Conservation (phyloP, 1,140 invertebrate species). For the Panonychus citri region DNA sequence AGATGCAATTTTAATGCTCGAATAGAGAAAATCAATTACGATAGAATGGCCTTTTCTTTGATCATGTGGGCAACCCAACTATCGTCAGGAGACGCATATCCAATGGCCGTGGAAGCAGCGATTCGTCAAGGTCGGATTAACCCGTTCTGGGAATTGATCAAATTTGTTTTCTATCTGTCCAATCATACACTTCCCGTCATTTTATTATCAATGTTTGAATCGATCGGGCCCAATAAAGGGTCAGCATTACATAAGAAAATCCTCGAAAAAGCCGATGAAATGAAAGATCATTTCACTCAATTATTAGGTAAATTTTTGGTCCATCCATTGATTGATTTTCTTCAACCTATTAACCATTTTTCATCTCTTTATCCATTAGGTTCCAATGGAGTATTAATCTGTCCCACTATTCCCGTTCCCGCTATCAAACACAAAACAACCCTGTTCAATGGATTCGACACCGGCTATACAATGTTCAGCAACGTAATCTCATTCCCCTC, state of each 20-base stretch:
- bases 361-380: conserved; percentile 21
- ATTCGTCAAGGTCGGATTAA: conserved; percentile 5
- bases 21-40: conserved; percentile 4
- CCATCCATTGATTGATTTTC: background rate
- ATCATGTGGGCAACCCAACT: conserved; percentile 11
- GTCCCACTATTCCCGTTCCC: conserved; percentile 49
- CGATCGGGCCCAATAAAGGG: conserved; percentile 14
- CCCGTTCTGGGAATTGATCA: conserved; percentile 22
- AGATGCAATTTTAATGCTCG: background rate
- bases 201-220: conserved; percentile 42
- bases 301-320: background rate
- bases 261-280: background rate
- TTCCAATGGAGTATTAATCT: conserved; percentile 55
- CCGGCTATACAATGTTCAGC: conserved; percentile 33
- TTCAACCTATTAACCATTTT: background rate
- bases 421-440: conserved; percentile 63
- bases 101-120: conserved; percentile 6
- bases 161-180: conserved; percentile 40
- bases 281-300: background rate
- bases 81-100: background rate
- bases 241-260: conserved; percentile 39
- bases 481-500: conserved; percentile 11
- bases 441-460: conserved; percentile 56
- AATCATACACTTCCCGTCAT: conserved; percentile 66
- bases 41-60: conserved; percentile 5